phyloP scores from a whole-genome alignment of 2,888 invertebrate species.

The Nephrotoma guestfalica region DNA sequence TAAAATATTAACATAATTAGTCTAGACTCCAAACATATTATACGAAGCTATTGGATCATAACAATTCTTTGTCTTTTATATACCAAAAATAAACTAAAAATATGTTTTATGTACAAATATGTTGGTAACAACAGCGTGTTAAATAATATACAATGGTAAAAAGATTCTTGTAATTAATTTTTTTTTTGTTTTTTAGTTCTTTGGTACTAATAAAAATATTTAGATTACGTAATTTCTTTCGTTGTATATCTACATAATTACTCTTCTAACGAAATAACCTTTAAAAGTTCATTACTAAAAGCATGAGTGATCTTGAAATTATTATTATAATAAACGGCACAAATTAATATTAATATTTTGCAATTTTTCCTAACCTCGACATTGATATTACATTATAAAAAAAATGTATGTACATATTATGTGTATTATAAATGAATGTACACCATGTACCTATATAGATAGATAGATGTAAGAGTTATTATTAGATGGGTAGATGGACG shows the following conservation, averaged over 20 bases:
- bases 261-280: background rate
- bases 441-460: background rate
- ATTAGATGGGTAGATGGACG: background rate
- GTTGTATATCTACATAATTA: background rate
- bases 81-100: background rate
- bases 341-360: background rate
- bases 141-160: background rate
- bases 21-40: background rate
- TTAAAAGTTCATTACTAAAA: background rate
- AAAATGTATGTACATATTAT: background rate
- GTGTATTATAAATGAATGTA: slow-evolving; percentile 5
- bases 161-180: background rate
- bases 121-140: background rate
- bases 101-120: background rate
- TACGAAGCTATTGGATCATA: background rate
- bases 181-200: background rate
- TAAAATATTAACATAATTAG: background rate
- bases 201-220: background rate
- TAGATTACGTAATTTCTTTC: background rate
- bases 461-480: background rate
- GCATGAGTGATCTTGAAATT: background rate
- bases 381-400: background rate
- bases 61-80: background rate
- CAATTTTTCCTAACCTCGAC: background rate
- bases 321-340: background rate